Evolutionary conservation across 2,888 invertebrate genomes (phyloP).

Genomic region (Neocrepidodera transversa): DNA sequence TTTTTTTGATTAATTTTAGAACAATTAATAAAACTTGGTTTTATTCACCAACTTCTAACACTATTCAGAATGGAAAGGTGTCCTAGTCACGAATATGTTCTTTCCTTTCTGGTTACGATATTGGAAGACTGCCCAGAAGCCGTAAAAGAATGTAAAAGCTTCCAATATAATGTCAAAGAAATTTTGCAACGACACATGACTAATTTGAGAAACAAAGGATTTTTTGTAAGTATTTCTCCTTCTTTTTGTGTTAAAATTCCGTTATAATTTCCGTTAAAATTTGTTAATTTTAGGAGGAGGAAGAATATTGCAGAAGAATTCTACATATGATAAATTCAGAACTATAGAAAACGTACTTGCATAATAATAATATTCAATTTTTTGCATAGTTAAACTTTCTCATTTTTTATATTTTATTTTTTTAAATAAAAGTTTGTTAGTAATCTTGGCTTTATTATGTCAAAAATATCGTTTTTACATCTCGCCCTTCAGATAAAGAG

Average conservation of each 20-base stretch:
- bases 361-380: too few relatives aligned
- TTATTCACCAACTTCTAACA: conserved; percentile 49
- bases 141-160: conserved; percentile 58
- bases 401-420: too few relatives aligned
- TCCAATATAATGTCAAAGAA: conserved; percentile 58
- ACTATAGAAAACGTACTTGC: background rate
- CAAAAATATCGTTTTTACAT: too few relatives aligned
- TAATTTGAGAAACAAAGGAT: conserved; percentile 58
- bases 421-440: too few relatives aligned
- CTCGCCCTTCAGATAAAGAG: too few relatives aligned
- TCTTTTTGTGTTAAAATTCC: too few relatives aligned
- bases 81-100: conserved; percentile 62
- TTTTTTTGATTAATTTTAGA: conserved; percentile 42
- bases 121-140: conserved; percentile 59
- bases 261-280: too few relatives aligned
- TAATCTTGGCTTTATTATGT: too few relatives aligned
- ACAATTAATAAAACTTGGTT: conserved; percentile 50
- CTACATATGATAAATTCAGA: conserved; percentile 37
- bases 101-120: conserved; percentile 61
- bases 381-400: too few relatives aligned
- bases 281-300: conserved; percentile 46
- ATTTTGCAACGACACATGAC: conserved; percentile 57
- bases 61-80: conserved; percentile 48
- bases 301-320: conserved; percentile 44
- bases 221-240: conserved; percentile 50